phyloP scores from a whole-genome alignment of 2,113 vertebrate species.

The Kryptolebias marmoratus region DNA sequence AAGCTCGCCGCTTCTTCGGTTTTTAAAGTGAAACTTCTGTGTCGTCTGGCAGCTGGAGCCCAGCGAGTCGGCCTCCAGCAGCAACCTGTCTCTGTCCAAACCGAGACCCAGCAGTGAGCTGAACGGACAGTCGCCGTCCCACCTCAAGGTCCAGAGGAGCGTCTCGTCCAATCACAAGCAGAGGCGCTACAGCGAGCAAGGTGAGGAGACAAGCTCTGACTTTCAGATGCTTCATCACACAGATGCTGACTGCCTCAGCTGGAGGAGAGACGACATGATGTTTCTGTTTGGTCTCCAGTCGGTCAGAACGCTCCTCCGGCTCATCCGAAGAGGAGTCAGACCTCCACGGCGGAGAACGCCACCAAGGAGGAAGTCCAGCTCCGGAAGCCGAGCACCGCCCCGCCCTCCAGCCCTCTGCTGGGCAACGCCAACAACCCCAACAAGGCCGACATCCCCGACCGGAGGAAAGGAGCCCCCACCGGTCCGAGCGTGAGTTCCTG shows the following conservation, averaged over 20 bases:
- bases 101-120: conserved; percentile 93
- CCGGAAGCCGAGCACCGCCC: conserved; percentile 86
- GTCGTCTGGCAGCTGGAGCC: conserved; percentile 86
- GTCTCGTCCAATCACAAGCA: conserved; percentile 95
- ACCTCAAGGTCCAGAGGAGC: conserved; percentile 94
- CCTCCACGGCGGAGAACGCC: conserved; percentile 87
- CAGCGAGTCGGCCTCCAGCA: conserved; percentile 95
- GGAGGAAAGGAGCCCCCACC: conserved; percentile 88
- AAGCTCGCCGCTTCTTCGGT: too few relatives aligned
- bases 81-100: conserved; percentile 94
- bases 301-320: conserved; percentile 87
- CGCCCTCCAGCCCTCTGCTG: conserved; percentile 91
- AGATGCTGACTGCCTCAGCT: too few relatives aligned
- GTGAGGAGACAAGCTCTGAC: conserved; percentile 72
- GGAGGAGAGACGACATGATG: too few relatives aligned
- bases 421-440: conserved; percentile 97
- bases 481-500: conserved; percentile 85
- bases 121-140: conserved; percentile 92
- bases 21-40: too few relatives aligned
- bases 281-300: conserved; percentile 71
- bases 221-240: too few relatives aligned
- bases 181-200: conserved; percentile 96
- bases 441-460: conserved; percentile 97
- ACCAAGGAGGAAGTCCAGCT: conserved; percentile 89
- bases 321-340: conserved; percentile 93